Evolutionary conservation across 2,888 invertebrate species (phyloP), one percentile per base, ranked within the genome.

Genomic region (Plemyria rubiginata): DNA sequence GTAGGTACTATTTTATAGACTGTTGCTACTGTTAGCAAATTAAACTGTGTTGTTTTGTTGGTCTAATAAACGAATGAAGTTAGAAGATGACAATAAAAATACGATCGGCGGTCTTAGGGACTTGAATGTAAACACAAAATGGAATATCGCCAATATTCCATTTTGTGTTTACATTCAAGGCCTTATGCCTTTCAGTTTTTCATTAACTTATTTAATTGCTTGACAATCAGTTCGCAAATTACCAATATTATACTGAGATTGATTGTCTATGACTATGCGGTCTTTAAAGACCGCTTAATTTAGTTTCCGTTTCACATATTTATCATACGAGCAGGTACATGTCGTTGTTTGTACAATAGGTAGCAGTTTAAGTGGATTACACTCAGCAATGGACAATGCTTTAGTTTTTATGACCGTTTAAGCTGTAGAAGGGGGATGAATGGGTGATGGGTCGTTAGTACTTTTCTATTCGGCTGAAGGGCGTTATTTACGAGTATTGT

Each of bases 371-470:
- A 84, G 86, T 85, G 80, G 81, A 85, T 84, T 84, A 83, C 81
- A 80, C 78, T 79, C 80, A 60, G 80, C 77, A 81, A 77, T 68
- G 84, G 82, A 82, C 82, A 78, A 79, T 81, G 82, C 71, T 82
- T 80, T 82, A 84, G 80, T 84, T 84, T 85, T 85, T 84, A 86
- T 79, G 77, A 78, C 79, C 80, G 77, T 78, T 80, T 79, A 78
- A 79, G 73, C 77, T 74, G 68, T 62, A 71, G 75, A 67, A 78
- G 76, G 78, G 76, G 76, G 80, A 80, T 77, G 79, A 80, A 81
- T 80, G 76, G 74, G 78, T 76, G 79, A 81, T 82, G 76, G 75
- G 77, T 78, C 76, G 78, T 79, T 80, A 79, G 76, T 80, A 77
- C 68, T 70, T 75, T 78, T 76, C 79, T 76, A 75, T 80, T 76